Percentiles rank a stretch among this genome's conserved stretches.
phyloP scores from a whole-genome alignment of 1,140 invertebrate species.

The Semibalanus balanoides region DNA sequence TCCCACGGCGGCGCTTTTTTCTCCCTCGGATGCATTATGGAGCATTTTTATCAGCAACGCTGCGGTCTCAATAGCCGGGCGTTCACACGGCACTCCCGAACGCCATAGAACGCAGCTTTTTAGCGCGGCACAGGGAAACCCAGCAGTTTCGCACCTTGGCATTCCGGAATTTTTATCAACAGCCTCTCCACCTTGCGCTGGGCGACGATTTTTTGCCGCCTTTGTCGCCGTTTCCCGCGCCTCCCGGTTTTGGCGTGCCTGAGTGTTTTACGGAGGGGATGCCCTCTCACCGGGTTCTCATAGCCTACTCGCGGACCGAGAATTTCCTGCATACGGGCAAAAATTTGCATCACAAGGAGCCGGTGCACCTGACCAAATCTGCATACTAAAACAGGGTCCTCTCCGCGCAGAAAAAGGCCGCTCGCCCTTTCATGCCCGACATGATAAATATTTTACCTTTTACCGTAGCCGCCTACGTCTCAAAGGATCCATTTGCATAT shows the following conservation, averaged over 20 bases:
- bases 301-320: not conserved
- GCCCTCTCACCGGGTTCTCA: not conserved
- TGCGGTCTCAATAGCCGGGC: not conserved
- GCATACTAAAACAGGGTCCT: conserved; percentile 1
- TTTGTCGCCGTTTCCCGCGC: not conserved
- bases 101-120: not conserved
- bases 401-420: not conserved
- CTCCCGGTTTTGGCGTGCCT: not conserved
- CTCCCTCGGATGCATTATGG: not conserved
- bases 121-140: not conserved
- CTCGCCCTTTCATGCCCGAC: not conserved
- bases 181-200: not conserved
- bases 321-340: not conserved
- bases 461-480: not conserved
- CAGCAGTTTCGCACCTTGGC: not conserved
- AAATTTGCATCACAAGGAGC: not conserved
- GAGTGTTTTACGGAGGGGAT: not conserved
- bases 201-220: not conserved
- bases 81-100: not conserved
- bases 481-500: not conserved
- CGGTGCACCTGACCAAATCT: not conserved
- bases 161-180: conserved; percentile 2
- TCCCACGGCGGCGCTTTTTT: not conserved
- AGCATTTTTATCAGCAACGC: not conserved
- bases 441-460: not conserved